Conservation (phyloP, 2,888 invertebrate genomes). For the Tachystola acroxantha region DNA sequence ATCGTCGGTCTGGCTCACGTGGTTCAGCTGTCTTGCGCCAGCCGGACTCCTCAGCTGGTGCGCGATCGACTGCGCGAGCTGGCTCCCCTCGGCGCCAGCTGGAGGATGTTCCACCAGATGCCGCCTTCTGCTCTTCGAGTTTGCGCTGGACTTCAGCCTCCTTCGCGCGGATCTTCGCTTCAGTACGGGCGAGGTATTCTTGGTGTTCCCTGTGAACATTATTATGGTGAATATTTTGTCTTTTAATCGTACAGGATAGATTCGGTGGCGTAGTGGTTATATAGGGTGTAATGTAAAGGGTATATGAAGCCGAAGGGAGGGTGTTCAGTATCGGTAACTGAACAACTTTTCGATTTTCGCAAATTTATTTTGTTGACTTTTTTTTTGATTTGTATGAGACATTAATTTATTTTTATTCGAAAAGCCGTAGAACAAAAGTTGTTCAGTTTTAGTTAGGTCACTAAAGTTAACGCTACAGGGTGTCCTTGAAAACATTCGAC, state of each 20-base stretch:
- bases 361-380: too few relatives aligned
- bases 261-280: too few relatives aligned
- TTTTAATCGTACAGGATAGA: too few relatives aligned
- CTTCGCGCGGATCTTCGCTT: conserved; percentile 81
- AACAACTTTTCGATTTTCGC: too few relatives aligned
- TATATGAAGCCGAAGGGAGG: too few relatives aligned
- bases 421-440: too few relatives aligned
- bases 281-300: too few relatives aligned
- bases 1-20: conserved; percentile 6
- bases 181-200: conserved; percentile 81
- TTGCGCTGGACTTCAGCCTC: conserved; percentile 85
- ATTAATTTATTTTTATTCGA: too few relatives aligned
- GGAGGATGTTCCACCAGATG: conserved; percentile 49
- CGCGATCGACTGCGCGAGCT: conserved; percentile 12
- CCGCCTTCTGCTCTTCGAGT: conserved; percentile 59
- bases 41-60: conserved; percentile 9
- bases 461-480: neutral
- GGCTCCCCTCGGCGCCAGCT: conserved; percentile 15
- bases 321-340: too few relatives aligned
- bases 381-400: too few relatives aligned
- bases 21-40: conserved; percentile 7
- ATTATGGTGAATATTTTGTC: too few relatives aligned
- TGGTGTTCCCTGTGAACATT: conserved; percentile 76
- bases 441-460: neutral
- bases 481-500: too few relatives aligned